phyloP scores from a whole-genome alignment of 2,113 vertebrate species.

The Hepsetus odoe region DNA sequence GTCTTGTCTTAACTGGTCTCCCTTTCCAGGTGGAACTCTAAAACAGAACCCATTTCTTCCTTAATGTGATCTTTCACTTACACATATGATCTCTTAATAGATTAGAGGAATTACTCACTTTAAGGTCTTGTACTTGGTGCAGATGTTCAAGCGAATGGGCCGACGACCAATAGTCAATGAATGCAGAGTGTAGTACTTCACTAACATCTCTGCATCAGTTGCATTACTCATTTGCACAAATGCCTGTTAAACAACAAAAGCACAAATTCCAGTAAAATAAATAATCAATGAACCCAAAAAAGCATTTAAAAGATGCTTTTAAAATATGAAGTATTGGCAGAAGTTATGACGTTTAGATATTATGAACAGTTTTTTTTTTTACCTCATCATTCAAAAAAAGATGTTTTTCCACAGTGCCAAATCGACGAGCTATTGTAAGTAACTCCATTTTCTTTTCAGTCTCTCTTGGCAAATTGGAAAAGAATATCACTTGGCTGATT shows the following conservation, averaged over 20 bases:
- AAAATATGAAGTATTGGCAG: too few relatives aligned
- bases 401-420: slow-evolving; percentile 77
- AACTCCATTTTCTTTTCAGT: slow-evolving; percentile 74
- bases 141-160: slow-evolving; percentile 74
- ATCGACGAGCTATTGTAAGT: slow-evolving; percentile 71
- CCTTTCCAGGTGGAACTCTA: slow-evolving; percentile 66
- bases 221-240: slow-evolving; percentile 90
- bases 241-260: slow-evolving; percentile 73
- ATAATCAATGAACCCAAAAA: too few relatives aligned
- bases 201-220: slow-evolving; percentile 91
- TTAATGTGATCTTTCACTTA: too few relatives aligned
- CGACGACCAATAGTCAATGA: slow-evolving; percentile 72
- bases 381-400: slow-evolving; percentile 76
- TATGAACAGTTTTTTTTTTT: neutral
- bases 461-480: slow-evolving; percentile 74
- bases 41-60: slow-evolving; percentile 25
- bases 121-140: slow-evolving; percentile 78
- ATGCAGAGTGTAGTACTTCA: slow-evolving; percentile 89
- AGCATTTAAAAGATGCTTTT: neutral
- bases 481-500: slow-evolving; percentile 75
- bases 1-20: slow-evolving; percentile 37
- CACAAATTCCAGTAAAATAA: neutral
- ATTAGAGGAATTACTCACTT: slow-evolving; percentile 65
- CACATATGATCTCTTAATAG: neutral
- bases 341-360: neutral